A percentile compares a stretch with the other conserved stretches of the same genome.
Evolutionary conservation across 2,113 vertebrate genomes (phyloP).

Genomic region (Cichladusa arquata): DNA sequence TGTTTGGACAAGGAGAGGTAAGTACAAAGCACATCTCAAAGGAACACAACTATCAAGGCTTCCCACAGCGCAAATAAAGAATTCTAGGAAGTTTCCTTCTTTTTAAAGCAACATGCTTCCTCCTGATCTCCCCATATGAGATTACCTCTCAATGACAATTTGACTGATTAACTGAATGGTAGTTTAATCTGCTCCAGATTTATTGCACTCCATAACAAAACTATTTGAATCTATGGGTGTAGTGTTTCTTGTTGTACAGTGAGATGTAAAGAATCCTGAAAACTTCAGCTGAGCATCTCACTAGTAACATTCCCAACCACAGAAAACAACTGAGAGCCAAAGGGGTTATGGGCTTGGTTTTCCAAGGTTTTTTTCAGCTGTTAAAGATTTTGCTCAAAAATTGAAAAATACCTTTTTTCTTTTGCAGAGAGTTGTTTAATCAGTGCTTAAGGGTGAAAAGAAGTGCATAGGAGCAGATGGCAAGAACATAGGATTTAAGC

Average conservation of each 20-base stretch:
- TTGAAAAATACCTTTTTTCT: not conserved
- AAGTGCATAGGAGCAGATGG: slow-evolving; percentile 72
- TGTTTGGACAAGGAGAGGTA: not conserved
- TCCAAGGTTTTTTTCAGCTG: not conserved
- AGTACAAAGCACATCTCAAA: not conserved
- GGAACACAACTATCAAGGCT: not conserved
- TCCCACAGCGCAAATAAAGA: not conserved
- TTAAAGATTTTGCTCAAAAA: not conserved
- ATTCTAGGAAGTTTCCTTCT: slow-evolving; percentile 9
- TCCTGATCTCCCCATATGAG: not conserved
- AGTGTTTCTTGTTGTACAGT: not conserved
- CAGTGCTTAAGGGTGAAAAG: slow-evolving; percentile 33
- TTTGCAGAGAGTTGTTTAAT: slow-evolving; percentile 40
- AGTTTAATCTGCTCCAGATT: not conserved
- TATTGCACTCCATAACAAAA: not conserved
- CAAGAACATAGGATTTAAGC: slow-evolving; percentile 75
- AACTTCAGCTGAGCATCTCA: not conserved
- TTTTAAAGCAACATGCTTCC: not conserved
- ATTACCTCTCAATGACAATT: not conserved
- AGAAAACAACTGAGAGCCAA: not conserved
- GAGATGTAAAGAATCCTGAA: not conserved
- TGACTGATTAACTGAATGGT: not conserved
- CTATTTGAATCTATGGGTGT: not conserved
- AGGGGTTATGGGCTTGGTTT: not conserved
- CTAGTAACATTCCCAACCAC: not conserved